Base-by-base conservation (phyloP, 2,113 vertebrate genomes). In the Oxygymnocypris stewartii region DNA sequence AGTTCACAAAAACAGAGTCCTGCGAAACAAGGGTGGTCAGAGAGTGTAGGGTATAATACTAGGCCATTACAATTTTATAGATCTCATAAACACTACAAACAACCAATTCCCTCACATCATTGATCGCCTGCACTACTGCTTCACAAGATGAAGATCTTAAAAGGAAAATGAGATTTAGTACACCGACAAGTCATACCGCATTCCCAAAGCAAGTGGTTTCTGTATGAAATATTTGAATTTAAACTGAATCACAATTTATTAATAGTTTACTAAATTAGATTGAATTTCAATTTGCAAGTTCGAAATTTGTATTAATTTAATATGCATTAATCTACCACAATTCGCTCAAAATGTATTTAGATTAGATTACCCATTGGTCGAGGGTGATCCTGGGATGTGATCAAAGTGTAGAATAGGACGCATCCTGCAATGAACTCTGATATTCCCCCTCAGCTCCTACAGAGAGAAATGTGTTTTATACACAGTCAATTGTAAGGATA, bases 361-460 rank as follows among this genome's bases (percentile, higher is more conserved):
- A 78, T 2, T 18, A 6, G 14, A 18, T 82, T 88, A 95, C 94
- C 84, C 88, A 40, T 88, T 88, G 79, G 78, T 79, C 42, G 88
- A 61, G 4, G 86, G 54, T 18, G 90, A 88, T 63, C 86, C 78
- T 51, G 78, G 91, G 28, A 86, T 63, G 13, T 89, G 82, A 87
- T 95, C 93, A 42, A 95, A 93, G 1, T 88, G 90, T 0, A 95
- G 89, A 85, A 94, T 61, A 0, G 93, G 93, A 59, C 94, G 92
- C 69, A 95, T 88, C 44, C 94, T 91, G 86, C 95, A 95, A 89
- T 95, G 94, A 82, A 95, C 95, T 65, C 93, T 88, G 82, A 95
- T 94, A 90, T 95, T 94, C 13, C 94, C 94, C 87, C 94, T 91
- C 57, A 95, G 57, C 91, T 94, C 95, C 94, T 95, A 82, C 1